Evolutionary conservation across 2,797 vertebrate species (phyloP).

Genomic region (Pangasius djambal): DNA sequence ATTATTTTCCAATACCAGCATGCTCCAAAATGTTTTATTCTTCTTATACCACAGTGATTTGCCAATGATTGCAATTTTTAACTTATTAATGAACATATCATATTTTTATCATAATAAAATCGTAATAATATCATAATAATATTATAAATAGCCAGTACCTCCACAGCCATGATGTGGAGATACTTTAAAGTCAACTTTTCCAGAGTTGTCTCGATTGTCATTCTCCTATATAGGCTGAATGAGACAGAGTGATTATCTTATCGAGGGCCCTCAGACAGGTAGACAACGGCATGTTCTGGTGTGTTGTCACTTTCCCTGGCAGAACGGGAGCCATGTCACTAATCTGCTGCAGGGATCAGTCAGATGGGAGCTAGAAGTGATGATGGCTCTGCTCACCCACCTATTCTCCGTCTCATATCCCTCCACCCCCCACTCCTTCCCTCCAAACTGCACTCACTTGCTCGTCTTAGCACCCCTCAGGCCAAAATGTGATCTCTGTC

Average conservation of each 20-base stretch:
- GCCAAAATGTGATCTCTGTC: conserved; percentile 68
- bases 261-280: conserved; percentile 60
- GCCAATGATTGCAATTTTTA: not conserved
- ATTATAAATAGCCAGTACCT: not conserved
- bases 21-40: not conserved
- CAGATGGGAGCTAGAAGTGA: conserved; percentile 61
- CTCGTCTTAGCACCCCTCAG: conserved; percentile 59
- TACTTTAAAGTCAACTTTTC: not conserved
- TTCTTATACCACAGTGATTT: not conserved
- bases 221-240: conserved; percentile 47
- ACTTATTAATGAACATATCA: not conserved
- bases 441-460: conserved; percentile 29
- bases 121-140: not conserved
- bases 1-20: not conserved
- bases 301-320: conserved; percentile 77
- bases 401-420: conserved; percentile 57
- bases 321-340: conserved; percentile 68
- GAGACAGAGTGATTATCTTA: conserved; percentile 60
- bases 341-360: conserved; percentile 73
- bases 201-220: conserved; percentile 35
- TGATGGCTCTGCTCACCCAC: conserved; percentile 57
- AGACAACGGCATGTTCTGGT: conserved; percentile 65
- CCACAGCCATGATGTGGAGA: not conserved
- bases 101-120: no score
- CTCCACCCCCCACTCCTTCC: conserved; percentile 51